Base-by-base conservation (phyloP, 2,113 vertebrate genomes). In the Hucho hucho region DNA sequence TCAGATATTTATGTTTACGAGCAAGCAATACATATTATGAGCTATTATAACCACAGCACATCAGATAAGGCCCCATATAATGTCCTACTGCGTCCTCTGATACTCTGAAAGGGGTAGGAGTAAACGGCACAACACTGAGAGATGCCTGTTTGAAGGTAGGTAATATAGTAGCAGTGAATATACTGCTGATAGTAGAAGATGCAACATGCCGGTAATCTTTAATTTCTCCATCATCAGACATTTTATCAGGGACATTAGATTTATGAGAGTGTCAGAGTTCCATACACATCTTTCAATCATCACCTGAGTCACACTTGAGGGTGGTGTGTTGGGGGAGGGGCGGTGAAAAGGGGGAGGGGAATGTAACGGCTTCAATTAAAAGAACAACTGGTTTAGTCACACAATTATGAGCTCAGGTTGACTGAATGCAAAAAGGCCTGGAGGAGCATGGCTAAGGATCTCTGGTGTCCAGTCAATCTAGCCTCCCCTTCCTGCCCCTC, bases 341-440 rank as follows among this genome's bases (percentile, higher is more conserved):
- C 74, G 79, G 64, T 73, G 75, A 43, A 43, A 43, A 11, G 71
- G 75, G 28, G 70, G 76, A 79, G 85, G 76, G 80, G 37, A 20
- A 83, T 73, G 84, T 61, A 92, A 90, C 86, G 83, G 76, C 83
- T 87, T 91, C 89, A 92, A 90, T 92, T 92, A 90, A 90, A 82
- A 87, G 92, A 92, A 93, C 92, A 94, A 92, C 93, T 91, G 90
- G 87, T 92, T 92, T 92, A 90, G 92, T 92, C 92, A 90, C 89
- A 91, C 89, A 90, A 91, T 92, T 92, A 92, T 90, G 89, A 90
- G 92, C 89, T 93, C 88, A 92, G 86, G 83, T 81, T 86, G 87
- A 83, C 81, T 90, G 86, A 93, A 92, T 88, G 84, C 84, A 83
- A 87, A 92, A 90, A 69, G 87, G 80, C 93, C 92, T 72, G 89